phyloP scores from a whole-genome alignment of 2,797 vertebrate species.

The Squalus acanthias region DNA sequence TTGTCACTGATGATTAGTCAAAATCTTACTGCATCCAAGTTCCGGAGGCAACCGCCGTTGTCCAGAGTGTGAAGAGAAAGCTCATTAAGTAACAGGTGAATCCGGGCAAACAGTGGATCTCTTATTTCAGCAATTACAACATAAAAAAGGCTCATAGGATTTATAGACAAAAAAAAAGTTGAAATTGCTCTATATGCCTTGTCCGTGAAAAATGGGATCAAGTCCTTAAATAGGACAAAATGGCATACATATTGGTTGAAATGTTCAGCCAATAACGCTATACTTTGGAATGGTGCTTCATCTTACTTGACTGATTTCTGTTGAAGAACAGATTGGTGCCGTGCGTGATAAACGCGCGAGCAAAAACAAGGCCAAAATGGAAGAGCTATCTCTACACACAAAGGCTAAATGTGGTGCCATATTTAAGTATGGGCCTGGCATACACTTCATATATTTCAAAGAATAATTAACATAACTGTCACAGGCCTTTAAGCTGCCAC shows the following conservation, averaged over 20 bases:
- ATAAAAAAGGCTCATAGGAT: not conserved
- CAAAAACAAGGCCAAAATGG: conserved; percentile 10
- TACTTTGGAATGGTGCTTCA: not conserved
- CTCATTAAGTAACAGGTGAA: conserved; percentile 38
- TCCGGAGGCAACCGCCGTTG: not conserved
- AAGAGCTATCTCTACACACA: not conserved
- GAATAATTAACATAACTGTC: conserved; percentile 15
- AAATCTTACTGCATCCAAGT: too few relatives aligned
- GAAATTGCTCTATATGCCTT: not conserved
- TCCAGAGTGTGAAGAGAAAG: not conserved
- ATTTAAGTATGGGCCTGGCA: conserved; percentile 3
- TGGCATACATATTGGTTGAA: not conserved
- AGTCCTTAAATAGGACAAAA: not conserved
- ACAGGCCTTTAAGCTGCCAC: not conserved
- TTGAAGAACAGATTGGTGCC: not conserved
- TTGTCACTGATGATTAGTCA: not conserved
- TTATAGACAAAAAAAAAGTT: not conserved
- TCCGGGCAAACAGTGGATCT: not conserved
- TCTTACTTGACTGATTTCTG: not conserved
- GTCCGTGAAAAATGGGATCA: not conserved
- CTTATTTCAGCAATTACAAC: not conserved
- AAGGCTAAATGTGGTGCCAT: conserved; percentile 31
- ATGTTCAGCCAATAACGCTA: not conserved
- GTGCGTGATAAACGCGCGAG: not conserved
- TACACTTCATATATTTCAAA: conserved; percentile 23